Conservation (phyloP, 2,888 invertebrate genomes). For the Hypena proboscidalis region DNA sequence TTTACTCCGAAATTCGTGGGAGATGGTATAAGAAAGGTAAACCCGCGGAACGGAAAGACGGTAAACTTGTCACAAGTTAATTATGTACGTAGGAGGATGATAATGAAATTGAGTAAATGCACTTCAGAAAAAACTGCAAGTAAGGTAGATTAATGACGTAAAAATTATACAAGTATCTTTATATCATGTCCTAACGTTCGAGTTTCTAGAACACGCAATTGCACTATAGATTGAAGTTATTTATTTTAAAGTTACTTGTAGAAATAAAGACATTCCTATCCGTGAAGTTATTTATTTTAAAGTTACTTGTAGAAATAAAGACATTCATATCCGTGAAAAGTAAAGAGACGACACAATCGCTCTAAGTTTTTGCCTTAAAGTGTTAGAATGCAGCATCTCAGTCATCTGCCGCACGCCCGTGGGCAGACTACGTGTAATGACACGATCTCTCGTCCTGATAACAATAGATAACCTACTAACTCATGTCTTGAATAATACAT, state of each 20-base stretch:
- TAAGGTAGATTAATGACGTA: too few relatives aligned
- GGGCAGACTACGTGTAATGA: constrained; percentile 74
- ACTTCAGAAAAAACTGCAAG: too few relatives aligned
- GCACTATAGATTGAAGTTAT: too few relatives aligned
- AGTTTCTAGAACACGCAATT: too few relatives aligned
- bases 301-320: too few relatives aligned
- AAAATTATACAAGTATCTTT: too few relatives aligned
- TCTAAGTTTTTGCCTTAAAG: constrained; percentile 39
- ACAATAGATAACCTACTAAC: constrained; percentile 72
- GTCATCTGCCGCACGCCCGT: constrained; percentile 68
- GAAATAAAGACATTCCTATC: too few relatives aligned
- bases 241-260: too few relatives aligned
- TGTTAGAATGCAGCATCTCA: constrained; percentile 51
- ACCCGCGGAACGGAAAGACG: constrained; percentile 9
- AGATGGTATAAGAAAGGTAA: constrained; percentile 18
- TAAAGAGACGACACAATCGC: too few relatives aligned
- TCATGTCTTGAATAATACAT: constrained; percentile 67
- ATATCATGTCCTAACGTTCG: too few relatives aligned
- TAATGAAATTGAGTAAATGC: neutral
- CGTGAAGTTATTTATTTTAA: too few relatives aligned
- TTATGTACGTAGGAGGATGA: neutral
- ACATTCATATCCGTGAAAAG: too few relatives aligned
- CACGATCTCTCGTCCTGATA: constrained; percentile 71
- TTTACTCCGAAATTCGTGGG: constrained; percentile 37
- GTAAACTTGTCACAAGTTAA: neutral